Evolutionary conservation across 37 sponge, comb jelly and placozoan genomes (phyloP), one percentile per base, ranked within the genome.

Genomic region (Cladorhizidae sp.): DNA sequence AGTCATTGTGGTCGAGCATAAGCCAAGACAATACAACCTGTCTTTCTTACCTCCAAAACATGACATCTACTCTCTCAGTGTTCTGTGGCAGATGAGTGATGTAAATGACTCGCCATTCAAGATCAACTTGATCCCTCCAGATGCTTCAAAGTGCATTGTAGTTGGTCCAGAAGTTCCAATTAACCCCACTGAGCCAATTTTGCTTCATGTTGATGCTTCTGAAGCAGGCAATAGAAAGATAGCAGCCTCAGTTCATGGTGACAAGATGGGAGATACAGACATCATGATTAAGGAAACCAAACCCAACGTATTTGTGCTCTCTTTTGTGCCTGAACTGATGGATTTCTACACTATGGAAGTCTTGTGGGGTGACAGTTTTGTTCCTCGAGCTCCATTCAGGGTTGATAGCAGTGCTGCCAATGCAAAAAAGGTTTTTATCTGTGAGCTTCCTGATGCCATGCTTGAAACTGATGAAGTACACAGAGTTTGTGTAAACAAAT

Each of bases 381-480:
- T 91, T 17, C 83, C 78, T 0, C 80, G 91, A n/a, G 70, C 87
- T 56, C 87, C 91, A 35, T 91, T 91, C 68, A 72, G n/a, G 38
- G 42, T 91, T 26, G 49, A 88, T 31, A 63, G 82, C 32, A 40
- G 29, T 43, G 57, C 88, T 21, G 43, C 88, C 15, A 62, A 68
- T 58, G 82, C 88, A 0, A 78, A 82, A 20, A 68, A 57, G 39
- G 88, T 88, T 1, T 12, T 70, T 31, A 70, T 88, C 52, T 73
- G 45, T 57, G 83, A 82, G 40, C 88, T 83, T 28, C 82, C 82
- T 54, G 71, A 72, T 33, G 64, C 76, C 31, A 81, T 70, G 69
- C 40, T 88, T 1, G 88, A 81, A 22, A 77, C 88, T 32, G 87
- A 81, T 11, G 75, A 80, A 40, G 77, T 75, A 37, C 73, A 80